phyloP scores from a whole-genome alignment of 2,113 vertebrate species.

The Oophaga pumilio region DNA sequence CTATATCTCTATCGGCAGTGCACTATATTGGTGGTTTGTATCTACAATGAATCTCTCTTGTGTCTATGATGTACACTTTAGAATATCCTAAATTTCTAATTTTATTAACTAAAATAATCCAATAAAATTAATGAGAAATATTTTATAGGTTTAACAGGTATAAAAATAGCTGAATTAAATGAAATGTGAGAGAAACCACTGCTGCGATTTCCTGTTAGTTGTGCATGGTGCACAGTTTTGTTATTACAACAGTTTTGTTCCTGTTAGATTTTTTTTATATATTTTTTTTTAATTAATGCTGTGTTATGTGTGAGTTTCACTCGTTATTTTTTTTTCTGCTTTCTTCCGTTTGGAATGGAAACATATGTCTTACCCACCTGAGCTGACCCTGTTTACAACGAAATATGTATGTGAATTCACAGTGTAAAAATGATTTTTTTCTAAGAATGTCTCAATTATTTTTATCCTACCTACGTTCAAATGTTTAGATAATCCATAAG shows the following conservation, averaged over 20 bases:
- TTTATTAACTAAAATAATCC: neutral
- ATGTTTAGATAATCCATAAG: neutral
- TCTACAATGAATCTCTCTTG: neutral
- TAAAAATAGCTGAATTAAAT: neutral
- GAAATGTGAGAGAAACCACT: neutral
- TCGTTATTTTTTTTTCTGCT: neutral
- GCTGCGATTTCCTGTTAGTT: neutral
- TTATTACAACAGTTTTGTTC: neutral
- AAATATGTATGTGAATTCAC: neutral
- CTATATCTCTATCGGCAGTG: too few species aligned
- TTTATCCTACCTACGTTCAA: neutral
- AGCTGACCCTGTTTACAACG: neutral
- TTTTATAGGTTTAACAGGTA: neutral
- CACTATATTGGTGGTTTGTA: too few species aligned
- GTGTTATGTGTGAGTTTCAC: neutral
- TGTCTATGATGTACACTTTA: neutral
- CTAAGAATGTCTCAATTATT: neutral
- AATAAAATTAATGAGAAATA: neutral
- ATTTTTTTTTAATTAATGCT: neutral
- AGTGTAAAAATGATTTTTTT: neutral
- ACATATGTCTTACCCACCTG: slow-evolving; percentile 3
- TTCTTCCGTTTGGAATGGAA: neutral
- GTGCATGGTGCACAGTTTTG: neutral
- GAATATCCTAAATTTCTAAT: neutral
- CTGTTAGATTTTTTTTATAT: neutral